Base-by-base conservation (phyloP, 35 echinoderm and acorn worm species). In the Ophioderma brevispina region DNA sequence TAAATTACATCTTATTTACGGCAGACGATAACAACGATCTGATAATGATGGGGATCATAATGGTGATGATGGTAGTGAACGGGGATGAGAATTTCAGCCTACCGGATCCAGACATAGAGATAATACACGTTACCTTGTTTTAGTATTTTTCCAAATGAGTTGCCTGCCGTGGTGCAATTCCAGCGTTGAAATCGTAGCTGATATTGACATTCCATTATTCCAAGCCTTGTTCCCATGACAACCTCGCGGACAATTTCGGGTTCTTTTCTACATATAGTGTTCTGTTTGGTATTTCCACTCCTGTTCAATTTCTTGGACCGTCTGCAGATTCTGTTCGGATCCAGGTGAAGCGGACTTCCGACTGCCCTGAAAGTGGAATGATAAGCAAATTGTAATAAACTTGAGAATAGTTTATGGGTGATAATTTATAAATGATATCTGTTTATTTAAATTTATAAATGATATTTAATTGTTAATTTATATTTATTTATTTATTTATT, bases 301-400 rank as follows among this genome's bases (percentile, higher is more conserved):
- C 80, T 90, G 19, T 80, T 34, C 10, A 95, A 41, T 50, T 92
- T 95, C 64, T 91, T 88, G n/a, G 93, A 92, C 81, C 94, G 92
- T 85, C 91, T 49, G 52, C 97, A 99, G 84, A 99, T 99, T 81
- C 93, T 85, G 85, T 95, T 99, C 33, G 85, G 93, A 81, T 99
- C 97, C 82, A 99, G 87, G 77, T 88, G 92, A 40, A 99, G 80
- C 39, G 97, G 94, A 86, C 93, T 99, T 35, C 97, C 97, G 21
- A 99, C 94, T 50, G 90, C 97, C 97, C 97, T 99, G 64, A 31
- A 46, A n/a, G n/a, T n/a, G n/a, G n/a, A n/a, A n/a, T n/a, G n/a
- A n/a, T n/a, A n/a, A n/a, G n/a, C n/a, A n/a, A n/a, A n/a, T n/a
- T n/a, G n/a, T n/a, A n/a, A n/a, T n/a, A n/a, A n/a, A n/a, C n/a